phyloP scores from a whole-genome alignment of 2,113 vertebrate species.

The Corythoichthys intestinalis region DNA sequence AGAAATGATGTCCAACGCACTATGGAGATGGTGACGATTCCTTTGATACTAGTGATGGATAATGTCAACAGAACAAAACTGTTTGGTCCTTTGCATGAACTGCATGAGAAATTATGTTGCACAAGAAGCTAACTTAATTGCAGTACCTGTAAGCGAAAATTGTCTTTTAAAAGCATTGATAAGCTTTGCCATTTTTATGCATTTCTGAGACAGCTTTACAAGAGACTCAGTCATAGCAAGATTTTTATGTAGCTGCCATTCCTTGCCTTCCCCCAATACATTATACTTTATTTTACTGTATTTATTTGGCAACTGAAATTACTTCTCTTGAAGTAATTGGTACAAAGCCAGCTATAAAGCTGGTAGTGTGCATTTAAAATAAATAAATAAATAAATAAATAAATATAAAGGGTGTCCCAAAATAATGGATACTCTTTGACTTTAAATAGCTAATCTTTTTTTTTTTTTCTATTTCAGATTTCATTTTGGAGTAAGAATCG shows the following conservation, averaged over 20 bases:
- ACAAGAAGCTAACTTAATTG: slow-evolving; percentile 78
- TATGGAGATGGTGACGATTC: slow-evolving; percentile 58
- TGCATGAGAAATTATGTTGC: slow-evolving; percentile 84
- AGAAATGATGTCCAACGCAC: slow-evolving; percentile 57
- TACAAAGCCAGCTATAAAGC: slow-evolving; percentile 55
- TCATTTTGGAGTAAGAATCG: no score
- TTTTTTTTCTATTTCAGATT: no score
- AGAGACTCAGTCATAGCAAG: slow-evolving; percentile 73
- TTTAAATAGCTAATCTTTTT: no score
- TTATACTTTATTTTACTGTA: slow-evolving; percentile 48
- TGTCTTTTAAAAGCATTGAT: slow-evolving; percentile 83
- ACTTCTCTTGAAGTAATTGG: slow-evolving; percentile 60
- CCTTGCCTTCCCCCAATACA: slow-evolving; percentile 74
- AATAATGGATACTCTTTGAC: no score
- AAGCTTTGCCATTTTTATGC: slow-evolving; percentile 82
- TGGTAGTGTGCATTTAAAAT: slow-evolving; percentile 14
- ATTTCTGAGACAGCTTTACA: slow-evolving; percentile 84
- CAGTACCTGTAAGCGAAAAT: slow-evolving; percentile 64
- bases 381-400: no score
- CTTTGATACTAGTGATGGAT: slow-evolving; percentile 58
- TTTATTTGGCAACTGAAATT: slow-evolving; percentile 38
- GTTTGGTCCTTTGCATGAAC: slow-evolving; percentile 88
- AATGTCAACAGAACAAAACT: slow-evolving; percentile 62
- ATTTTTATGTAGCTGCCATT: slow-evolving; percentile 71
- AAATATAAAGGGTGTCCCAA: no score